Conservation (phyloP, 2,797 vertebrate species). For the Hylomyscus alleni region DNA sequence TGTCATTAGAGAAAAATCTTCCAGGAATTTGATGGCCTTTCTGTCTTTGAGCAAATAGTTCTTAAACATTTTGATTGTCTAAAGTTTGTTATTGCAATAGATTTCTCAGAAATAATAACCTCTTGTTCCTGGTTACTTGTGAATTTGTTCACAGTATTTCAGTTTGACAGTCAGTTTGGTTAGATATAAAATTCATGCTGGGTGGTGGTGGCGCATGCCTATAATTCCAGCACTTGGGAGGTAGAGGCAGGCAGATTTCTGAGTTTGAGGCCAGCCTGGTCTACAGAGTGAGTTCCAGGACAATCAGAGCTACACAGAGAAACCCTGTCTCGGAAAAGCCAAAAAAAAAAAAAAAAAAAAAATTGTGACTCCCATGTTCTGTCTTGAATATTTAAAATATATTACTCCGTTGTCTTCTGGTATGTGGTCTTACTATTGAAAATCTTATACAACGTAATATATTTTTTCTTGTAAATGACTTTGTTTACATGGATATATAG, state of each 20-base stretch:
- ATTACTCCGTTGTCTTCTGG: not conserved
- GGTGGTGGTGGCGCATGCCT: too few relatives aligned
- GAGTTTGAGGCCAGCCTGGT: too few relatives aligned
- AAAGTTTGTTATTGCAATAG: not conserved
- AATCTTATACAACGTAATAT: not conserved
- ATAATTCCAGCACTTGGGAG: too few relatives aligned
- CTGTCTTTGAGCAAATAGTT: not conserved
- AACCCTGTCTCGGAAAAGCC: too few relatives aligned
- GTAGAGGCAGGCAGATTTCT: too few relatives aligned
- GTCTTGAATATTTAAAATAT: not conserved
- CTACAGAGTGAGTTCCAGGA: too few relatives aligned
- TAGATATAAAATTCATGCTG: not conserved
- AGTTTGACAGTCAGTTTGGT: not conserved
- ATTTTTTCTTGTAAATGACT: not conserved
- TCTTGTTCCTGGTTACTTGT: not conserved
- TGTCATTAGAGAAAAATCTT: not conserved
- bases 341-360: not conserved
- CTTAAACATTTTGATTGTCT: not conserved
- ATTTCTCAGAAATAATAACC: not conserved
- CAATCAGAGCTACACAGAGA: too few relatives aligned
- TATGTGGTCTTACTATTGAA: not conserved
- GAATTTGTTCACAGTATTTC: not conserved
- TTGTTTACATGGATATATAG: not conserved
- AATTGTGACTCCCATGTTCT: not conserved
- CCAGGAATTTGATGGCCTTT: not conserved